Conservation (phyloP, 1,140 invertebrate species). For the Zophobas atratus region DNA sequence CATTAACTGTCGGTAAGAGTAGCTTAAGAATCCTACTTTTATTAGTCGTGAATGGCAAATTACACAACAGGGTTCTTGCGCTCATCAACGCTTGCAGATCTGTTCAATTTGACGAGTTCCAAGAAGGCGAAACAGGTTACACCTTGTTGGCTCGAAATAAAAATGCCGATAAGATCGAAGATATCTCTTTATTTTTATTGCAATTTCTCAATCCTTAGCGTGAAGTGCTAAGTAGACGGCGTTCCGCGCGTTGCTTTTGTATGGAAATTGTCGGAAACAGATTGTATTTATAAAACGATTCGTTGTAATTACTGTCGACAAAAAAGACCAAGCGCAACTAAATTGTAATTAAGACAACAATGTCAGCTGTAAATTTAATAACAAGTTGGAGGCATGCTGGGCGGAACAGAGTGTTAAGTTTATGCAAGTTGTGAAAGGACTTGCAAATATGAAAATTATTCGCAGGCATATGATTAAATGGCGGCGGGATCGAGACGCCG, state of each 20-base stretch:
- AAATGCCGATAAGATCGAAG: slow-evolving; percentile 32
- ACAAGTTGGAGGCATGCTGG: slow-evolving; percentile 29
- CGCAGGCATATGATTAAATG: slow-evolving; percentile 3
- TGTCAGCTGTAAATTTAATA: slow-evolving; percentile 41
- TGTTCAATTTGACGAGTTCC: slow-evolving; percentile 24
- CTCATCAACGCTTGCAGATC: background rate
- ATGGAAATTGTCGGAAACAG: slow-evolving; percentile 33
- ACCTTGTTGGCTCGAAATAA: slow-evolving; percentile 19
- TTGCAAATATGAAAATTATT: slow-evolving; percentile 2
- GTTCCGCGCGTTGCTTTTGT: slow-evolving; percentile 16
- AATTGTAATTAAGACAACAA: slow-evolving; percentile 42
- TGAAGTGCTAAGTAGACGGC: slow-evolving; percentile 4
- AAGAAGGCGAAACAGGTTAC: slow-evolving; percentile 1
- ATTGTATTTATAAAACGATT: slow-evolving; percentile 29
- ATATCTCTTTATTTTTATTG: slow-evolving; percentile 7
- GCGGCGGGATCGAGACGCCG: background rate
- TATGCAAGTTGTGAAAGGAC: slow-evolving; percentile 31
- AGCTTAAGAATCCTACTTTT: background rate
- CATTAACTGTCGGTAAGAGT: background rate
- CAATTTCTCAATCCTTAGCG: slow-evolving; percentile 16
- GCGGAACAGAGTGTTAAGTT: slow-evolving; percentile 22
- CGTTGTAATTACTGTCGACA: slow-evolving; percentile 36
- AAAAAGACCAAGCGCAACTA: slow-evolving; percentile 32
- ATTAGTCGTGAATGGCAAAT: background rate
- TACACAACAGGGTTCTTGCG: background rate